Conservation (phyloP, 2,113 vertebrate genomes). For the Girardinichthys multiradiatus region DNA sequence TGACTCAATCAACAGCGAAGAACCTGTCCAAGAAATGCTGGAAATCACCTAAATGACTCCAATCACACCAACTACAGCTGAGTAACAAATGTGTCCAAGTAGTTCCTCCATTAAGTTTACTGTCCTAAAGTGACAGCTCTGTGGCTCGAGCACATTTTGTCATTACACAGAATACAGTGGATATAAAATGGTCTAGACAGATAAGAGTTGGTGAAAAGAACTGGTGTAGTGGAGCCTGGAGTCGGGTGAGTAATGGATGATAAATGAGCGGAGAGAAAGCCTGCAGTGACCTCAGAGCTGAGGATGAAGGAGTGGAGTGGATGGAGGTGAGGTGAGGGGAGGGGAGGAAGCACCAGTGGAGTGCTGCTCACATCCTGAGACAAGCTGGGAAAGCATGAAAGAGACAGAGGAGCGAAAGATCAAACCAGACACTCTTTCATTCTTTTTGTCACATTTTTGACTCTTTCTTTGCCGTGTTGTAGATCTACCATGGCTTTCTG, state of each 20-base stretch:
- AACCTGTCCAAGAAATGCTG: background rate
- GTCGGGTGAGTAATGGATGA: slow-evolving; percentile 11
- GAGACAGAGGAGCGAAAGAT: slow-evolving; percentile 22
- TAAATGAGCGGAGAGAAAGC: slow-evolving; percentile 4
- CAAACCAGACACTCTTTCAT: slow-evolving; percentile 30
- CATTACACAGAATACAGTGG: background rate
- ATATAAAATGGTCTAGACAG: slow-evolving; percentile 6
- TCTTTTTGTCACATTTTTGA: background rate
- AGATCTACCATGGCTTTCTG: background rate
- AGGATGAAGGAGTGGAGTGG: slow-evolving; percentile 19
- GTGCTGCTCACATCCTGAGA: slow-evolving; percentile 15
- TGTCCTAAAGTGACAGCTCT: background rate
- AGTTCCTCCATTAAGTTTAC: background rate
- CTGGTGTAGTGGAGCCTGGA: background rate
- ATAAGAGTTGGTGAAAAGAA: background rate
- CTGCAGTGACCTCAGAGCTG: slow-evolving; percentile 49
- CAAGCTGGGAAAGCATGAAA: slow-evolving; percentile 23
- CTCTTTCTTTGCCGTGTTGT: background rate
- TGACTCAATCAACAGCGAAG: too few species aligned
- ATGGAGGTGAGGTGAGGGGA: slow-evolving; percentile 8
- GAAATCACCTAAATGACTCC: background rate
- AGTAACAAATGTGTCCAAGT: background rate
- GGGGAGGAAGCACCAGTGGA: slow-evolving; percentile 32
- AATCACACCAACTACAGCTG: background rate
- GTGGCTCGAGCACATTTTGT: background rate